Conservation (phyloP, 2,888 invertebrate genomes). For the Branchinecta sandiegonensis region DNA sequence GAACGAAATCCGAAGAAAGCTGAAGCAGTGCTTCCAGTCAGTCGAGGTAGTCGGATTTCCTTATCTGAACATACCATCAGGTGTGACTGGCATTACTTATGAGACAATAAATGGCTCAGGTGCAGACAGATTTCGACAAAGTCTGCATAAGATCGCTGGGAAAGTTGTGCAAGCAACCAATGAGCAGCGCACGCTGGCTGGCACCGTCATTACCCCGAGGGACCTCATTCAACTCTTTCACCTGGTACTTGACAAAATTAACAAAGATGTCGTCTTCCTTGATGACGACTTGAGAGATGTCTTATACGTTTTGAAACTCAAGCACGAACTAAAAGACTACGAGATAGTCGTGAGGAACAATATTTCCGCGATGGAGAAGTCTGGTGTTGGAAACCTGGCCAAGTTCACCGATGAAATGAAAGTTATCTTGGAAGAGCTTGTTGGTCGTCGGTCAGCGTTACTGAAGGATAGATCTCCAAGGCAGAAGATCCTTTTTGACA, state of each 20-base stretch:
- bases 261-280: background rate
- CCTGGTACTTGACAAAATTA: background rate
- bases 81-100: background rate
- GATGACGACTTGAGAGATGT: background rate
- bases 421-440: too few species aligned
- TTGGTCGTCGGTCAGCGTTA: too few species aligned
- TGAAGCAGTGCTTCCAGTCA: background rate
- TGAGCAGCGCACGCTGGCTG: background rate
- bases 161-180: background rate
- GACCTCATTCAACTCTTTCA: background rate
- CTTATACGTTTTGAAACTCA: background rate
- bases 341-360: background rate
- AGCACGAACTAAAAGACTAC: background rate
- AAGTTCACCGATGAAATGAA: too few species aligned
- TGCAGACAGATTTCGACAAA: background rate
- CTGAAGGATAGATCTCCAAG: too few species aligned
- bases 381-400: too few species aligned
- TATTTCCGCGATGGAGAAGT: too few species aligned
- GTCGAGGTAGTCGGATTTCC: background rate
- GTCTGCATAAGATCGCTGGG: background rate
- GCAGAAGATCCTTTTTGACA: too few species aligned
- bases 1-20: background rate
- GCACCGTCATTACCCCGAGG: background rate
- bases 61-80: background rate
- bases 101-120: background rate